Evolutionary conservation across 2,888 invertebrate species (phyloP).

Genomic region (Cerastoderma edule): DNA sequence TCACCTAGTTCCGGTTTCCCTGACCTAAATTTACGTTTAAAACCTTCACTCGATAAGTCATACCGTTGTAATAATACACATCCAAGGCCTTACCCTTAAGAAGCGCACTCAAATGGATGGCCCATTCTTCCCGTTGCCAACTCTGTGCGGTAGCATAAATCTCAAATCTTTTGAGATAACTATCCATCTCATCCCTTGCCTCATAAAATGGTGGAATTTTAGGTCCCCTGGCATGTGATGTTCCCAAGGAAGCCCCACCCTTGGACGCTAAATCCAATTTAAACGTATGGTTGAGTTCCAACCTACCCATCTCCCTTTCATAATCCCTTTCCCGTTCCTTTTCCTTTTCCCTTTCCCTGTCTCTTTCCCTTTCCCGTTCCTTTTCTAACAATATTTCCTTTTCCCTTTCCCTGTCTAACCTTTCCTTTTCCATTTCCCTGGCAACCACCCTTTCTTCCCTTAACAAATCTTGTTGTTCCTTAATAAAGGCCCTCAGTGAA

Average conservation of each 20-base stretch:
- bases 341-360: neutral
- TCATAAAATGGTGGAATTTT: conserved; percentile 12
- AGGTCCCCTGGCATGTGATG: neutral
- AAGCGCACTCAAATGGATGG: neutral
- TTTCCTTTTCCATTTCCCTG: neutral
- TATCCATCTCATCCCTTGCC: neutral
- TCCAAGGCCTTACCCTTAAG: too few relatives aligned
- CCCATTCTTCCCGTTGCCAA: neutral
- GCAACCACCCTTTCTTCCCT: too few relatives aligned
- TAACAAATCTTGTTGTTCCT: neutral
- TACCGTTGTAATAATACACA: too few relatives aligned
- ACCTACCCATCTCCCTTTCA: neutral
- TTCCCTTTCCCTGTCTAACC: neutral
- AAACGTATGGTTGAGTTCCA: neutral
- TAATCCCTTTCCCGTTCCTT: too few relatives aligned
- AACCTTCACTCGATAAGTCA: too few relatives aligned
- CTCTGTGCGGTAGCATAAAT: neutral
- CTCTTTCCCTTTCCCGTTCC: neutral
- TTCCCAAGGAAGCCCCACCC: neutral
- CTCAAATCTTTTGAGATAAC: conserved; percentile 15
- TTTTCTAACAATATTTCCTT: neutral
- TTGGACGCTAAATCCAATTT: neutral
- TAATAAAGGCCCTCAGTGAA: neutral
- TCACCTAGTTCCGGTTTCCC: too few relatives aligned
- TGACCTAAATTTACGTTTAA: too few relatives aligned